Base-by-base conservation (phyloP, 1,140 invertebrate species). In the Halictus rubicundus region DNA sequence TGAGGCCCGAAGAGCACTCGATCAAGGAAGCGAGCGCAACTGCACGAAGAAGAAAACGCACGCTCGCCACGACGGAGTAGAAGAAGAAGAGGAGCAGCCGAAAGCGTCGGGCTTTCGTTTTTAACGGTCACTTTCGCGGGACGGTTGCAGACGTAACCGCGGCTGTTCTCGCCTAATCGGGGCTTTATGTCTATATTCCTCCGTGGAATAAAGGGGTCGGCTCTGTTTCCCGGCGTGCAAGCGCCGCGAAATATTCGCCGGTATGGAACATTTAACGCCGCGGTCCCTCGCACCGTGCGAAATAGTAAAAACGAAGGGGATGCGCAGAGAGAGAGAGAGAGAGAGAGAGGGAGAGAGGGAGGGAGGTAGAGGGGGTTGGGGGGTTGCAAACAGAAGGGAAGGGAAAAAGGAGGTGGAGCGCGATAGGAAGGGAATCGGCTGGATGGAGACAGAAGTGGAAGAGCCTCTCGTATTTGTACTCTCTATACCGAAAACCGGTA, bases 191-290 rank as follows among this genome's bases (percentile, higher is more conserved):
- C 61, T 74, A 78, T 74, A 70, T 78, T 60, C 83, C 42, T 59
- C 61, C 69, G 66, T 63, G 74, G 66, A 71, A 81, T 74, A 84
- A 84, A 85, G 79, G 65, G 84, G 80, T 61, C 57, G 9, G 39
- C 39, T n/a, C n/a, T 19, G 60, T 21, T 73, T 42, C 68, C 69
- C 32, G 64, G 52, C 37, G 82, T 46, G 72, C 70, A 63, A 71
- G 63, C 52, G 79, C 32, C 59, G 54, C 78, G 68, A 82, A 79
- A 86, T 85, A 79, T 85, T 86, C 83, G 80, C 25, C 74, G 23
- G 63, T 68, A 86, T 79, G 84, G 84, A 86, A 86, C 84, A 86
- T 86, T 86, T 85, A 86, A 85, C 84, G 80, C 75, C 49, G 69
- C 42, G 75, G 81, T 39, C 66, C 37, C 76, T 78, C 77, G 68